phyloP scores from a whole-genome alignment of 1,140 invertebrate species.

The Drosophila orosa region DNA sequence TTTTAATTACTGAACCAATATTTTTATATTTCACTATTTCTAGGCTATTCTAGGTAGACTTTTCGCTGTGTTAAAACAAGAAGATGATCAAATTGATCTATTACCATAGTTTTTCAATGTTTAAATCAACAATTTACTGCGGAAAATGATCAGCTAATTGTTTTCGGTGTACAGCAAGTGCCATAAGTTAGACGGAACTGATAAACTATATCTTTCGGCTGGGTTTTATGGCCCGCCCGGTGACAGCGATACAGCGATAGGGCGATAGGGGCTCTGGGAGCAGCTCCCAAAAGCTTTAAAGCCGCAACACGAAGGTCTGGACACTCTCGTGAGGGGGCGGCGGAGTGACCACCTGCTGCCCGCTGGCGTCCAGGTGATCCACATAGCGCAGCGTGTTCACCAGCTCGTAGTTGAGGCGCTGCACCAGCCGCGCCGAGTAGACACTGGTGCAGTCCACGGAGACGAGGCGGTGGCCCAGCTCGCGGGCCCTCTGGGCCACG shows the following conservation, averaged over 20 bases:
- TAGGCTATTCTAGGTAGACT: background rate
- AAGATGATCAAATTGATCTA: background rate
- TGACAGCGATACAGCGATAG: background rate
- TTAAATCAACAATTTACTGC: background rate
- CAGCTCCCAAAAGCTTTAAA: conserved; percentile 11
- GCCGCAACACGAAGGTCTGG: conserved; percentile 54
- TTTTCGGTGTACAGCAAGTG: background rate
- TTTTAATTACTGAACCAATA: too few species aligned
- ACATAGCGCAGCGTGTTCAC: conserved; percentile 45
- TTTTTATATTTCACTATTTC: background rate
- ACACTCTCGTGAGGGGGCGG: conserved; percentile 62
- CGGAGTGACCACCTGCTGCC: conserved; percentile 51
- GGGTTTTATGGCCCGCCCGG: background rate
- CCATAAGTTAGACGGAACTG: background rate
- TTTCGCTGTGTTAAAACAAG: background rate
- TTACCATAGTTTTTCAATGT: background rate
- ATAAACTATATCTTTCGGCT: background rate
- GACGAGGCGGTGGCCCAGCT: conserved; percentile 50
- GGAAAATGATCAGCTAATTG: background rate
- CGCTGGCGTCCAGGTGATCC: conserved; percentile 49
- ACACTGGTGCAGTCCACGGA: conserved; percentile 66
- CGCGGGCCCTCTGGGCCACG: conserved; percentile 16
- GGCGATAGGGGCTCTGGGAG: background rate
- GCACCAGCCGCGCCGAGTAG: conserved; percentile 55
- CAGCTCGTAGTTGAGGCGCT: conserved; percentile 53